Conservation (phyloP, 35 echinoderm and acorn worm genomes). For the Acanthaster planci region DNA sequence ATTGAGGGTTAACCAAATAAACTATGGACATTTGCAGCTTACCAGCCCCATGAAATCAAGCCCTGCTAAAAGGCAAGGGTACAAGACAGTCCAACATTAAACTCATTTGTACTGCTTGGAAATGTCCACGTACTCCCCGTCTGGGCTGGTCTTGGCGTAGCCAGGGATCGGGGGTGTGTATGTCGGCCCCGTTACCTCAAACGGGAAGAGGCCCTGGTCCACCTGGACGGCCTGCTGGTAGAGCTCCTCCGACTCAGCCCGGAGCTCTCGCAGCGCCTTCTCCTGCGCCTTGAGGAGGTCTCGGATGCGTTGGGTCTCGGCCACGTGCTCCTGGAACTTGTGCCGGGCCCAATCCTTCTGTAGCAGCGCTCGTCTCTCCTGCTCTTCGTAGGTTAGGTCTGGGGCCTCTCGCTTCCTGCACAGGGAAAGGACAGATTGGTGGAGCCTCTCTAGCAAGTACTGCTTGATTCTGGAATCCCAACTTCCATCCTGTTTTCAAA, state of each 20-base stretch:
- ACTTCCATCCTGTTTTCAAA: too few relatives aligned
- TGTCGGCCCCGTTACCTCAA: constrained; percentile 64
- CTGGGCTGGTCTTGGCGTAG: constrained; percentile 56
- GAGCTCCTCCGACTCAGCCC: constrained; percentile 79
- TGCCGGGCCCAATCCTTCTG: constrained; percentile 79
- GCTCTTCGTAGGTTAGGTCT: constrained; percentile 62
- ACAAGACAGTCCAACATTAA: too few relatives aligned
- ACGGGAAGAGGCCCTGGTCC: constrained; percentile 66
- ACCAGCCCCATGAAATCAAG: too few relatives aligned
- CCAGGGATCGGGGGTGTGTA: constrained; percentile 76
- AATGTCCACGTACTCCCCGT: constrained; percentile 92
- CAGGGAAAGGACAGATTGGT: too few relatives aligned
- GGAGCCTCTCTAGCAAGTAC: too few relatives aligned
- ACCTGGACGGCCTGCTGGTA: constrained; percentile 68
- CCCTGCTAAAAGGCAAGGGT: too few relatives aligned
- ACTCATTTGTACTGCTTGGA: constrained; percentile 78
- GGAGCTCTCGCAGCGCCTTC: constrained; percentile 77
- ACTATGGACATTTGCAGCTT: too few relatives aligned
- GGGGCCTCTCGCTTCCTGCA: constrained; percentile 62
- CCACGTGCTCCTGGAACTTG: constrained; percentile 59
- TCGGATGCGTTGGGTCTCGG: constrained; percentile 56
- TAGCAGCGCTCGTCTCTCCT: constrained; percentile 76
- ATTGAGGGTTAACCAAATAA: too few relatives aligned
- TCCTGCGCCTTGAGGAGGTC: constrained; percentile 60
- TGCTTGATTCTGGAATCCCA: too few relatives aligned